A percentile compares a stretch with the other conserved stretches of the same genome.
Evolutionary conservation across 92 coral and sea anemone genomes (phyloP).

Genomic region (Epizoanthus fatuus): DNA sequence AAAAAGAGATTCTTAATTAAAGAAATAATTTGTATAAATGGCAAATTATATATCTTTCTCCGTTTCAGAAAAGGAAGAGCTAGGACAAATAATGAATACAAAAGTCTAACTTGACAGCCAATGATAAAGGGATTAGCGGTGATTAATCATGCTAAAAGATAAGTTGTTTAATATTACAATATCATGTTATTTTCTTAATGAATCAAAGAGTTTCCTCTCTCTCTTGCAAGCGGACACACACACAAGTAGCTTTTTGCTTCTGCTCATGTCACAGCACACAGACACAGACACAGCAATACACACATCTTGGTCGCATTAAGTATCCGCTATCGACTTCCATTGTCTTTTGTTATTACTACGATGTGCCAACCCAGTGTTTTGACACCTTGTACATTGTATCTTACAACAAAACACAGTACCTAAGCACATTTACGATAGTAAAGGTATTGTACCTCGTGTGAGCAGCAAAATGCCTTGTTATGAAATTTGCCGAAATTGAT

Average conservation of each 20-base stretch:
- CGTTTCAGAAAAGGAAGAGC: neutral
- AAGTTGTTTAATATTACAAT: neutral
- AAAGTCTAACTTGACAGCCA: neutral
- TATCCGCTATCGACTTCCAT: neutral
- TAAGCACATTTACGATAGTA: conserved; percentile 11
- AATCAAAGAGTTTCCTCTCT: neutral
- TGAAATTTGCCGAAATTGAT: neutral
- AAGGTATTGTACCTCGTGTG: conserved; percentile 23
- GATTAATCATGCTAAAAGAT: neutral
- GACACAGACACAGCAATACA: no score
- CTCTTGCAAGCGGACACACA: no score
- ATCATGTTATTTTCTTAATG: neutral
- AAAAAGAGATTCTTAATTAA: no score
- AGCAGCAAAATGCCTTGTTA: neutral
- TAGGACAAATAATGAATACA: neutral
- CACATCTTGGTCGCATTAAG: neutral
- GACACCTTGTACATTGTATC: conserved; percentile 44
- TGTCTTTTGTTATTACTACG: neutral
- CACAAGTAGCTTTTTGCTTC: no score
- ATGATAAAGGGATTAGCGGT: neutral
- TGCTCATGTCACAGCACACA: no score
- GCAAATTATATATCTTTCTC: neutral
- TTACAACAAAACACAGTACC: conserved; percentile 5
- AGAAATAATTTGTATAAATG: neutral
- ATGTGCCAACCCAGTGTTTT: conserved; percentile 11